These are phyloP conservation scores for Polydesmus complanatus DNA, from an alignment of 2,888 invertebrate species.

Conservation along the genomic window DNA sequence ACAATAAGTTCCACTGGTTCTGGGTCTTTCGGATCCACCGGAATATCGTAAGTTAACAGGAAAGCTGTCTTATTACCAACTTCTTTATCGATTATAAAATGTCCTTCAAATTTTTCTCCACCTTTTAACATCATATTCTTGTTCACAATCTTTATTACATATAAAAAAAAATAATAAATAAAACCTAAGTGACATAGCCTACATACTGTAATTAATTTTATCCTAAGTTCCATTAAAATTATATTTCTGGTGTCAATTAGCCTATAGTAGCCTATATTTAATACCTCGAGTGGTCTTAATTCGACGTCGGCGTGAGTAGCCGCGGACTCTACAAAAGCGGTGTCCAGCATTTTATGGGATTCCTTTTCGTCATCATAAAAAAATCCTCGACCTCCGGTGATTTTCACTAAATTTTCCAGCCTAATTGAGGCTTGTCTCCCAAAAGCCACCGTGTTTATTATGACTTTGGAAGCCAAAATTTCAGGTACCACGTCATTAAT, in stretches of 20 bases:
- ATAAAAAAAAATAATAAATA: background rate
- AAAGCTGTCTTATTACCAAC: conserved; percentile 21
- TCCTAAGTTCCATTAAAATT: background rate
- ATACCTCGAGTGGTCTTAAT: conserved; percentile 17
- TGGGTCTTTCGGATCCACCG: background rate
- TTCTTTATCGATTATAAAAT: conserved; percentile 18
- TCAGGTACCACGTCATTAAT: conserved; percentile 13
- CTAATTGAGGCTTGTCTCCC: conserved; percentile 16
- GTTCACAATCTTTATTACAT: conserved; percentile 14
- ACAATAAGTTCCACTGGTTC: conserved; percentile 14
- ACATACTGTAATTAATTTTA: no score
- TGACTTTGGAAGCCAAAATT: conserved; percentile 11
- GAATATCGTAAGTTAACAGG: conserved; percentile 17
- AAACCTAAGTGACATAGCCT: no score
- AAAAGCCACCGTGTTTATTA: conserved; percentile 18
- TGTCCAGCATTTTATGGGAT: conserved; percentile 12
- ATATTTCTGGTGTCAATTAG: no score
- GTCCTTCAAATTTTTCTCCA: conserved; percentile 1
- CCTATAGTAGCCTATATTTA: no score
- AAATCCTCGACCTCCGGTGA: conserved; percentile 18
- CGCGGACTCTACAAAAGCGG: conserved; percentile 17
- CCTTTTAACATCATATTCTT: conserved; percentile 5
- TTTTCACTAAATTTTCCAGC: conserved; percentile 17
- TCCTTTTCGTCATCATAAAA: conserved; percentile 19
- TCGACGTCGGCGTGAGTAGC: conserved; percentile 19